Percentiles rank a stretch among this genome's conserved stretches.
These are phyloP conservation scores for Drosophila neutralis DNA, from an alignment of 2,888 invertebrate genomes.

Conservation along the genomic window DNA sequence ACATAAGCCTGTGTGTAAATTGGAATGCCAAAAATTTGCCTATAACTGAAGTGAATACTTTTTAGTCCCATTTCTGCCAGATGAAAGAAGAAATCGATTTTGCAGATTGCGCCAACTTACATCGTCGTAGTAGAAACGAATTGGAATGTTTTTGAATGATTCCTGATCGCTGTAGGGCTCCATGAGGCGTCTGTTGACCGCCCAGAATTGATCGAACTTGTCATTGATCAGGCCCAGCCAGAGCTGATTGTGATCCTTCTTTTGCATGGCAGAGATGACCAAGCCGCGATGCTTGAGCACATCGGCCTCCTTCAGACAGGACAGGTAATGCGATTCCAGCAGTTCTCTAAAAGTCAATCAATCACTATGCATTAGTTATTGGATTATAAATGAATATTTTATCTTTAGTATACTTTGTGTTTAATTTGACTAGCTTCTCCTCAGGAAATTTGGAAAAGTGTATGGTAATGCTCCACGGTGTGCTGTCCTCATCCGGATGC, in stretches of 20 bases:
- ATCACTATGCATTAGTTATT: background rate
- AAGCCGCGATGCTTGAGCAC: conserved; percentile 97
- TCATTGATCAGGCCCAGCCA: conserved; percentile 98
- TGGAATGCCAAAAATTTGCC: background rate
- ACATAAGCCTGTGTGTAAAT: background rate
- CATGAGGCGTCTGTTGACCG: conserved; percentile 97
- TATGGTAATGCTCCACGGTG: conserved; percentile 97
- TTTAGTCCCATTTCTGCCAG: background rate
- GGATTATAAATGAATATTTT: background rate
- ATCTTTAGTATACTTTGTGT: conserved; percentile 88
- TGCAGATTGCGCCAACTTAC: conserved; percentile 71
- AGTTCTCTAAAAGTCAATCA: conserved; percentile 88
- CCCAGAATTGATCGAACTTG: conserved; percentile 99
- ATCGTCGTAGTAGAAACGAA: conserved; percentile 91
- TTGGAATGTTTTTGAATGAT: conserved; percentile 94
- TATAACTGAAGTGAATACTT: background rate
- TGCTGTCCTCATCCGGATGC: conserved; percentile 88
- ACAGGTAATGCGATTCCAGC: conserved; percentile 97
- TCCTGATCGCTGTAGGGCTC: conserved; percentile 92
- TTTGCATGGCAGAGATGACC: conserved; percentile 95
- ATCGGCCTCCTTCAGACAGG: conserved; percentile 98
- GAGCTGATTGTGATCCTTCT: conserved; percentile 97
- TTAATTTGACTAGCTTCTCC: conserved; percentile 93
- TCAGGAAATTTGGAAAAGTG: conserved; percentile 98
- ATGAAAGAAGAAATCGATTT: background rate